phyloP scores from a whole-genome alignment of 2,888 invertebrate species.

The Calliphora vomitoria region DNA sequence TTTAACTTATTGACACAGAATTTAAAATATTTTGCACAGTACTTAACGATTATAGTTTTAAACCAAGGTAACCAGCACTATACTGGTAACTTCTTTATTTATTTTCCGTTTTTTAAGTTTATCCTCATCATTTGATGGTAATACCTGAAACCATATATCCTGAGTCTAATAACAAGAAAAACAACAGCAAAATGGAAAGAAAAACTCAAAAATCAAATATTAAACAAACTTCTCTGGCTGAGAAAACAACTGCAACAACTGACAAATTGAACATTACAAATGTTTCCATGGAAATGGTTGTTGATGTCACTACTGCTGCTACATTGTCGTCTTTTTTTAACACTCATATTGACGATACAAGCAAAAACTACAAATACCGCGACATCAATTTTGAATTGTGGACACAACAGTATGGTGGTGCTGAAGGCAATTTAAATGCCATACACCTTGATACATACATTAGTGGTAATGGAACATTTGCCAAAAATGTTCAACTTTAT shows the following conservation, averaged over 20 bases:
- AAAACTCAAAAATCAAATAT: slow-evolving; percentile 57
- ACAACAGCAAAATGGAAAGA: slow-evolving; percentile 48
- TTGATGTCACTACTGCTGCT: slow-evolving; percentile 23
- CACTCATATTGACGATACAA: slow-evolving; percentile 23
- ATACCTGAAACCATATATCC: slow-evolving; percentile 75
- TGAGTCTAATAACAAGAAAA: slow-evolving; percentile 47
- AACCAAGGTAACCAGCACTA: not conserved
- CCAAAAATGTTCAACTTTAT: slow-evolving; percentile 81
- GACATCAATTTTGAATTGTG: slow-evolving; percentile 82
- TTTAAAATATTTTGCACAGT: not conserved
- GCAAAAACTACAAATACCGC: slow-evolving; percentile 73
- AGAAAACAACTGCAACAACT: slow-evolving; percentile 45
- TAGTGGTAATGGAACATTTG: slow-evolving; percentile 80
- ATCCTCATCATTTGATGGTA: slow-evolving; percentile 83
- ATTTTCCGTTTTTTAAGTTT: slow-evolving; percentile 77
- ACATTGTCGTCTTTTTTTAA: slow-evolving; percentile 39
- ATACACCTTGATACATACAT: slow-evolving; percentile 81
- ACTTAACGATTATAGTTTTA: not conserved
- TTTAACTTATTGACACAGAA: no score
- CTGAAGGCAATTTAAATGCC: slow-evolving; percentile 81
- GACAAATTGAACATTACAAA: slow-evolving; percentile 58
- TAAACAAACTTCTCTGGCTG: slow-evolving; percentile 57
- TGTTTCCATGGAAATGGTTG: slow-evolving; percentile 37
- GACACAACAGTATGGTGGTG: slow-evolving; percentile 84
- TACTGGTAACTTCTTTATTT: not conserved